Conservation (phyloP, 2,797 vertebrate genomes). For the Coracias cyanogaster region DNA sequence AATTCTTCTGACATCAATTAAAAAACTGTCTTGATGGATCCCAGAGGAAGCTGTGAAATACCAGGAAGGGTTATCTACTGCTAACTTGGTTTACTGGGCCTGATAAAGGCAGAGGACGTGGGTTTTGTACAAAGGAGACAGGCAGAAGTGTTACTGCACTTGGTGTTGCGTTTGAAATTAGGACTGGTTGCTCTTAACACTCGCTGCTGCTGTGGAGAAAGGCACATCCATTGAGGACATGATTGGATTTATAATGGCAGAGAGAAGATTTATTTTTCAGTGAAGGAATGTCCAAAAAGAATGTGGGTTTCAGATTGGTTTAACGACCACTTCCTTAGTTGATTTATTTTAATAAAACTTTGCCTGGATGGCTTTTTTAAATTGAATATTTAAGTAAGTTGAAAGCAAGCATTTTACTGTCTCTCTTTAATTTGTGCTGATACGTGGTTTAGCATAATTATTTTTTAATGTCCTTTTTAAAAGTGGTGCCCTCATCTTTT, state of each 20-base stretch:
- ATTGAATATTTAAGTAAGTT: constrained; percentile 33
- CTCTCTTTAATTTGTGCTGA: constrained; percentile 34
- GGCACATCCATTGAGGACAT: not conserved
- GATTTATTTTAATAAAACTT: constrained; percentile 16
- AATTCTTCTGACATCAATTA: not conserved
- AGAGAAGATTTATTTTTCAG: not conserved
- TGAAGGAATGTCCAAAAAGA: not conserved
- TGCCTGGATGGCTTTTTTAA: constrained; percentile 4
- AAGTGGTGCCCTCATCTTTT: not conserved
- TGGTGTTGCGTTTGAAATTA: not conserved
- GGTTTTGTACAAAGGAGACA: not conserved
- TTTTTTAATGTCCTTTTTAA: constrained; percentile 30
- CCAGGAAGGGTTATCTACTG: not conserved
- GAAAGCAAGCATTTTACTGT: constrained; percentile 1
- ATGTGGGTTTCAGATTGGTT: not conserved
- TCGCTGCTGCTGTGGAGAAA: not conserved
- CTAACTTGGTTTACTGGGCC: not conserved
- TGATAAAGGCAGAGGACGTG: not conserved
- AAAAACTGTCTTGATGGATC: not conserved
- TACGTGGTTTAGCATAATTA: constrained; percentile 1
- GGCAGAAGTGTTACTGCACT: not conserved
- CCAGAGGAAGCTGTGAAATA: not conserved
- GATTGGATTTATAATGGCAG: not conserved
- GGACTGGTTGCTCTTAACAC: not conserved
- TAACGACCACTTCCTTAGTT: not conserved